phyloP scores from a whole-genome alignment of 2,797 vertebrate species.

The Hydrophis major region DNA sequence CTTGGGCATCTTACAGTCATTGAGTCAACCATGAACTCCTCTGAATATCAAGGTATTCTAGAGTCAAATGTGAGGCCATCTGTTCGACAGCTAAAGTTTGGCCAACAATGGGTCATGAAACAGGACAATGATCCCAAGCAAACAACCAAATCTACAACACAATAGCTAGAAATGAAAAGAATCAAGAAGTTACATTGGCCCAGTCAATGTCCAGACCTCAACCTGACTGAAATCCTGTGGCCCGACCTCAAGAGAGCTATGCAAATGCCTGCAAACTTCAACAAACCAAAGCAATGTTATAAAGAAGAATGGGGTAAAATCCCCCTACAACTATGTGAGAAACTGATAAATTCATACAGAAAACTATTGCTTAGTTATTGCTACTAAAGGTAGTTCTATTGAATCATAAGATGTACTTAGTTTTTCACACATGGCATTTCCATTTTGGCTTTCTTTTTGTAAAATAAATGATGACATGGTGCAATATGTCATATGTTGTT shows the following conservation, averaged over 20 bases:
- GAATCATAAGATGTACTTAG: not conserved
- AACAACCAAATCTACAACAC: not conserved
- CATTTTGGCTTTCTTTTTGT: not conserved
- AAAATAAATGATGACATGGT: not conserved
- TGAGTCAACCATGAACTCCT: not conserved
- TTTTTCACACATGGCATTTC: not conserved
- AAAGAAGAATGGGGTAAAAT: not conserved
- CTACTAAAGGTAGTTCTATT: not conserved
- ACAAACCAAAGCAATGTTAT: not conserved
- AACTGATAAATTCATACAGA: not conserved
- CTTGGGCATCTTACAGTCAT: not conserved
- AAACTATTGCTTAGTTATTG: not conserved
- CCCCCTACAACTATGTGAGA: not conserved
- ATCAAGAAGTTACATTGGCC: not conserved
- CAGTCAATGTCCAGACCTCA: not conserved
- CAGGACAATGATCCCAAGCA: not conserved
- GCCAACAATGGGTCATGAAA: not conserved
- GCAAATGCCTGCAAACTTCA: not conserved
- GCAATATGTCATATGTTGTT: too few species aligned
- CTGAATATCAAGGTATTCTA: not conserved
- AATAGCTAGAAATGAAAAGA: not conserved
- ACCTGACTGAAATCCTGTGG: too few species aligned
- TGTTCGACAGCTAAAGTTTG: not conserved
- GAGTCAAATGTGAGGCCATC: not conserved
- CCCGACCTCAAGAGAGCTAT: not conserved